Base-by-base conservation (phyloP, 2,797 vertebrate genomes). In the Peromyscus nudipes region DNA sequence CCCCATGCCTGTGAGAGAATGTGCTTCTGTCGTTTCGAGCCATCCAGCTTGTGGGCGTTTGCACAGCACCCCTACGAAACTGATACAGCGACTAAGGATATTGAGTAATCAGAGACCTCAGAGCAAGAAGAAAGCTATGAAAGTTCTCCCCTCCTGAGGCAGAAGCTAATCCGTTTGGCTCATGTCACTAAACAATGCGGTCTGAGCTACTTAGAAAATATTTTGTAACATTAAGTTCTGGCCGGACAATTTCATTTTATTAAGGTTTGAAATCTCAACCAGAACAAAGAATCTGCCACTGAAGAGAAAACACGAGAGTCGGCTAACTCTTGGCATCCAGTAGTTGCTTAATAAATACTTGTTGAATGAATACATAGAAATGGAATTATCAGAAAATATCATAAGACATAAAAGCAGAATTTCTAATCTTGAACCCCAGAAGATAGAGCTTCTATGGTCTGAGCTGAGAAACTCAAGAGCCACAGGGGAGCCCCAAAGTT, bases 201-300 rank as follows among this genome's bases (percentile, higher is more conserved):
- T 79, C 95, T 85, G 40, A 46, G 84, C 83, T 93, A 82, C 96
- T 96, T 90, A 93, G 93, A 89, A 97, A 95, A 94, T 82, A 93
- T 83, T 95, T 91, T 90, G 84, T 86, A 96, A 95, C 92, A 92
- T 82, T 94, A 95, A 82, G 62, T 95, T 94, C 86, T 88, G 93
- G 69, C 83, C 37, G 25, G 84, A 60, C 60, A 82, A 85, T 93
- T 96, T 83, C 86, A 71, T 69, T 92, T 94, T 84, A 89, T 88
- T 69, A 87, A 40, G 93, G 71, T 81, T 97, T 91, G 87, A 90
- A 91, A 67, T 93, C 52, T 83, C 76, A 77, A 77, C 12, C 79
- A 95, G 75, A 92, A 94, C 83, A 96, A 96, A 96, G 86, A 76
- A 88, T n/a, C 81, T 82, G 76, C 83, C 86, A 40, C 84, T 77